These are phyloP conservation scores for Rugalucina vietnamica DNA, from an alignment of 2,888 invertebrate species.

Conservation along the genomic window DNA sequence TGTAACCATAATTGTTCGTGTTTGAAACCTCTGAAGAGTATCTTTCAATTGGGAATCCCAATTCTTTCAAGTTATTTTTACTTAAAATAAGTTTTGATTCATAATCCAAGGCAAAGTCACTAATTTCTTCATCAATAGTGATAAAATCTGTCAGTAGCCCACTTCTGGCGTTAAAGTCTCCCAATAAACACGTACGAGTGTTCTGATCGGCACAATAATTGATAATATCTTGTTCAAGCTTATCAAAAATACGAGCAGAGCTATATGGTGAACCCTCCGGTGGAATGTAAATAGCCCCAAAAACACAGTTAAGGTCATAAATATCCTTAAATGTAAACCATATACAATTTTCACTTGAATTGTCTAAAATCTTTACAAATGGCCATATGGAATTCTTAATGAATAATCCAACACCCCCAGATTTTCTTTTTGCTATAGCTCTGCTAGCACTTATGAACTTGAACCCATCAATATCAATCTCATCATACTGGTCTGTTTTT, in stretches of 20 bases:
- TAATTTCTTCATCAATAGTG: not conserved
- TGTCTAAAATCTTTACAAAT: not conserved
- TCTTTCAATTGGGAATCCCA: not conserved
- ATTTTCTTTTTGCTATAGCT: not conserved
- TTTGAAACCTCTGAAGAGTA: not conserved
- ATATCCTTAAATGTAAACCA: slow-evolving; percentile 1
- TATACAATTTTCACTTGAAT: slow-evolving; percentile 2
- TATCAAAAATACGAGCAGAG: slow-evolving; percentile 7
- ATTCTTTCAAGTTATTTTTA: slow-evolving; percentile 2
- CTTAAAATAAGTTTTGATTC: slow-evolving; percentile 1
- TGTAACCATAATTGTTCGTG: not conserved
- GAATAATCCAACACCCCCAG: slow-evolving; percentile 7
- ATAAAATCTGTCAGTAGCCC: not conserved
- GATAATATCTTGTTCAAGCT: not conserved
- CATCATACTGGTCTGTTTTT: not conserved
- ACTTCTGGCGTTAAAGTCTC: slow-evolving; percentile 4
- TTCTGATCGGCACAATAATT: not conserved
- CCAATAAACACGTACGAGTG: not conserved
- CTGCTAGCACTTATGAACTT: slow-evolving; percentile 8
- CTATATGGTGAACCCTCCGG: slow-evolving; percentile 6
- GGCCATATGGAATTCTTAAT: slow-evolving; percentile 1
- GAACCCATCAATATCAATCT: not conserved
- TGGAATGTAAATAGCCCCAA: slow-evolving; percentile 6
- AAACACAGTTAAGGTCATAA: slow-evolving; percentile 5
- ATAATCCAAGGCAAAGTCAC: not conserved